Evolutionary conservation across 35 echinoderm and acorn worm genomes (phyloP), one percentile per base, ranked within the genome.

Genomic region (Eucidaris tribuloides): DNA sequence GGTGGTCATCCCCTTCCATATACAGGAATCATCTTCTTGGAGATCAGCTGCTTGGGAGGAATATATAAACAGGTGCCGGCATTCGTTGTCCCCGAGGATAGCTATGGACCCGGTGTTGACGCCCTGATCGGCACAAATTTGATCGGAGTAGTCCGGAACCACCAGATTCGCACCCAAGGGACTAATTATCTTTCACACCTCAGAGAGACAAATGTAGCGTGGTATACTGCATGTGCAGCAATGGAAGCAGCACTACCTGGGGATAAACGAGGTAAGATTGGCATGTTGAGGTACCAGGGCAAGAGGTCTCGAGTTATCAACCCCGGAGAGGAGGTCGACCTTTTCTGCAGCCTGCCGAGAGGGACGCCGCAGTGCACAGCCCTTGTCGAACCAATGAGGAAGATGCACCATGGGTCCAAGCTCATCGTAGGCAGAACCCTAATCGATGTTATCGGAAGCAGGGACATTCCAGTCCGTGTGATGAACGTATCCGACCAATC

Each of bases 111-210:
- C 39, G 39, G 68, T n/a, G 68, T 74, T 6, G 28, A 28, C 3
- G 68, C 39, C n/a, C 68, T 74, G 7, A 74, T 74, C 39, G 68
- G 68, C 7, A 74, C 68, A 6, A 74, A 74, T 41, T 19, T 74
- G 29, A 74, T 74, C 30, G 5, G 68, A n/a, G 68, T 35, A 3
- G 3, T 39, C 39, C 29, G 30, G 39, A 74, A 34, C 7, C 24
- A 74, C 28, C 68, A 74, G 30, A 2, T n/a, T n/a, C n/a, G 9
- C 9, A 74, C 39, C 3, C 68, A 41, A n/a, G 48, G 48, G n/a
- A n/a, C 48, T 9, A n/a, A 9, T n/a, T 52, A 52, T n/a, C 48
- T 52, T 52, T 52, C 48, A 9, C 48, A 52, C n/a, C 9, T 52
- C 9, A n/a, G 48, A n/a, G 48, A 52, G 48, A n/a, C n/a, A 9